Percentiles rank a stretch among this genome's conserved stretches.
phyloP scores from a whole-genome alignment of 1,140 invertebrate species.

The Brachionus asplanchnoidis region DNA sequence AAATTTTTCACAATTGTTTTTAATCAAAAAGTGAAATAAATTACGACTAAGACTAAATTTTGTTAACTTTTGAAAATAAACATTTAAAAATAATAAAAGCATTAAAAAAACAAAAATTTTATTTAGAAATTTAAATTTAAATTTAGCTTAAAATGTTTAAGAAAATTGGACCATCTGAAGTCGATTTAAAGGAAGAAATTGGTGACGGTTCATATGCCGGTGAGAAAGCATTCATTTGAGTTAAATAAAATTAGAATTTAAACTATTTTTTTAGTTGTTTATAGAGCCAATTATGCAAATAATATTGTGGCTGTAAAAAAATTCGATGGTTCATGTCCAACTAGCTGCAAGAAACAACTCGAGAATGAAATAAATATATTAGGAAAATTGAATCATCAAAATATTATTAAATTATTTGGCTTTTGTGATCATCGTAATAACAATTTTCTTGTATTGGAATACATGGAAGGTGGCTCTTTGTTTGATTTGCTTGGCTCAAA shows the following conservation, averaged over 20 bases:
- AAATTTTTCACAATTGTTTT: too few relatives aligned
- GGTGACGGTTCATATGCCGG: background rate
- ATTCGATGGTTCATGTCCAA: background rate
- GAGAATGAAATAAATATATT: background rate
- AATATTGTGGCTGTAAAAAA: background rate
- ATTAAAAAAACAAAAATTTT: background rate
- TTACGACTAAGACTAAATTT: background rate
- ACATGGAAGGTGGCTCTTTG: background rate
- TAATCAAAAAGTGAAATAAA: too few relatives aligned
- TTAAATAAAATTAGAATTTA: background rate
- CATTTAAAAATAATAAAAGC: too few relatives aligned
- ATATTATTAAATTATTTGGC: constrained; percentile 12
- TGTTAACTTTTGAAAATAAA: background rate
- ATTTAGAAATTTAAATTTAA: background rate
- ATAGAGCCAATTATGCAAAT: background rate
- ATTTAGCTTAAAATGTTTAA: background rate
- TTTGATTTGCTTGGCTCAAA: background rate
- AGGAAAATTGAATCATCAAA: background rate
- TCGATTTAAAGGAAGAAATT: background rate
- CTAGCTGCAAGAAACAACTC: background rate
- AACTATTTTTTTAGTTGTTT: background rate
- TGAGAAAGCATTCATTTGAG: background rate
- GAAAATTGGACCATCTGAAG: background rate
- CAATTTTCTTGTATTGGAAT: background rate
- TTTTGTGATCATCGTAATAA: background rate